phyloP scores from a whole-genome alignment of 2,888 invertebrate genomes.

The Pammene aurita region DNA sequence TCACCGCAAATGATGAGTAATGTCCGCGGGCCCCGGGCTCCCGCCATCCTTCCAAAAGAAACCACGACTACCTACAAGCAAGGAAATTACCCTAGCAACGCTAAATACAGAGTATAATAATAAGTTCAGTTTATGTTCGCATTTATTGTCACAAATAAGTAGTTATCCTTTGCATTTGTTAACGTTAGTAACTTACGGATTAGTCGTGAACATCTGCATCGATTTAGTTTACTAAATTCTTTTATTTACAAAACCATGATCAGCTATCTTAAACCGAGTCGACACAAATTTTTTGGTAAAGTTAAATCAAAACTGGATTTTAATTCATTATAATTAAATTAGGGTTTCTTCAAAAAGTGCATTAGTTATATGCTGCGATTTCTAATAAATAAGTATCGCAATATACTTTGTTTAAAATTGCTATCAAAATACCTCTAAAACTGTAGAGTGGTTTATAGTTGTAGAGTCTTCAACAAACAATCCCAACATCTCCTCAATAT shows the following conservation, averaged over 20 bases:
- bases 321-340: too few relatives aligned
- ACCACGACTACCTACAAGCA: slow-evolving; percentile 14
- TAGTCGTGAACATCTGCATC: slow-evolving; percentile 13
- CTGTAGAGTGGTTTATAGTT: too few relatives aligned
- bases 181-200: slow-evolving; percentile 26
- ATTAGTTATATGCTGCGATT: too few relatives aligned
- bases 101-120: slow-evolving; percentile 30
- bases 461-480: too few relatives aligned
- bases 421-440: too few relatives aligned
- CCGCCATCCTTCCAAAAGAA: slow-evolving; percentile 28
- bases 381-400: too few relatives aligned
- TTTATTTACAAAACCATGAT: too few relatives aligned
- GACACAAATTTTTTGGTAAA: too few relatives aligned
- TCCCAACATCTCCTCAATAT: not conserved
- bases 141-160: slow-evolving; percentile 33
- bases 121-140: slow-evolving; percentile 34
- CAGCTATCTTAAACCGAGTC: too few relatives aligned
- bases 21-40: slow-evolving; percentile 52
- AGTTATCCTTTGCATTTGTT: slow-evolving; percentile 29
- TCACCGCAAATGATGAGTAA: slow-evolving; percentile 79
- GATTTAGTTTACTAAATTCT: not conserved
- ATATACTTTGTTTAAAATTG: too few relatives aligned
- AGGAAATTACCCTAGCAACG: slow-evolving; percentile 32
- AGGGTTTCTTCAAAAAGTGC: too few relatives aligned
- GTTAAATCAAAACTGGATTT: too few relatives aligned